Base-by-base conservation (phyloP, 2,888 invertebrate species). In the Stenodema calcarata region DNA sequence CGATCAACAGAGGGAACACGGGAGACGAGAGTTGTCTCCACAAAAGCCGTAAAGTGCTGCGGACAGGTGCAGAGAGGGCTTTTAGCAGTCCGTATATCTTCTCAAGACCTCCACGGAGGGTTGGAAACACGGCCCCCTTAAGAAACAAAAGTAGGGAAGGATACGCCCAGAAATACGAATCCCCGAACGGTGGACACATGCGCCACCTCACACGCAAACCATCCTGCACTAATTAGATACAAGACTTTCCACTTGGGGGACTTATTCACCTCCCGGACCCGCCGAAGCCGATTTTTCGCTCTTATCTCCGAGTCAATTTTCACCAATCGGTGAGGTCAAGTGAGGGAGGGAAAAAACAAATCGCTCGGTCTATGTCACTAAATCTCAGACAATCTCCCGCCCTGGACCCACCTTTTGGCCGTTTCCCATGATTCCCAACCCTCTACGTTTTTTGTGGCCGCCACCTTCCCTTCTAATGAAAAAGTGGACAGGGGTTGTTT, bases 51-150 rank as follows among this genome's bases (percentile, higher is more conserved):
- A 80, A 80, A 80, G 80, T 80, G 80, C 80, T 18, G 50, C 54
- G 30, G 80, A 80, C 80, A 80, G 80, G 80, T 80, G 80, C 30
- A 80, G 80, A 80, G 80, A 27, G 80, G 30, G 80, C 80, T 80
- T 80, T 80, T 80, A 80, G 50, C 80, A 30, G 50, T 50, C 80
- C 80, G 30, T 80, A 50, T 50, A 80, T 80, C 80, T 80, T 54
- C 47, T 27, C 47, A 3, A 50, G 54, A 50, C 12, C 47, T 9
- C 28, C 62, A 23, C 23, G 0, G 23, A 35, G 73, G 73, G 73
- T 30, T 73, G 41, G 35, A 16, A 18, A 23, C 1, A 27, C 16
- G 47, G 23, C 12, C 47, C 78, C 14, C 41, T 44, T 16, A 27
- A 27, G 18, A 47, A 27, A 78, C 35, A 75, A 75, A 75, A 42